These are phyloP conservation scores for Cryptoblepharus egeriae DNA, from an alignment of 2,797 vertebrate genomes.

Conservation along the genomic window DNA sequence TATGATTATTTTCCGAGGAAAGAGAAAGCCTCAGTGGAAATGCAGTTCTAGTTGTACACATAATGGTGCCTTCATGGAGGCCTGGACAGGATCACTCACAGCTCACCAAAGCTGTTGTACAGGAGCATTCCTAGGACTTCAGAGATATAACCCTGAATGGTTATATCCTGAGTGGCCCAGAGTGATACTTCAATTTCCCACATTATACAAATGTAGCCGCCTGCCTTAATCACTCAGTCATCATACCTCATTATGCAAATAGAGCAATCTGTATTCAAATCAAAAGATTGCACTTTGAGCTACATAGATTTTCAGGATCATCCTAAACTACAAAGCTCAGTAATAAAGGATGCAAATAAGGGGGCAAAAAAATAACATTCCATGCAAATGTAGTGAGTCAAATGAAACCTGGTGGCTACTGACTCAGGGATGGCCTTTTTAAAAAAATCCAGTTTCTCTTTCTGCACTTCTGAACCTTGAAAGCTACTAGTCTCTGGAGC, in stretches of 20 bases:
- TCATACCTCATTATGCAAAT: constrained; percentile 16
- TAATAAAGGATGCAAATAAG: constrained; percentile 6
- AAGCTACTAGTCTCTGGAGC: not conserved
- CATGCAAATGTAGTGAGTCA: not conserved
- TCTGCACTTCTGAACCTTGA: not conserved
- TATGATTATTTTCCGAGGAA: no score
- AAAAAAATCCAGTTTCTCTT: not conserved
- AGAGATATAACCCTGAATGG: not conserved
- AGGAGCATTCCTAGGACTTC: not conserved
- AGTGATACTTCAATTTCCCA: constrained; percentile 22
- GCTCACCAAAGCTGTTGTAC: not conserved
- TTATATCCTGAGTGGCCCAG: constrained; percentile 21
- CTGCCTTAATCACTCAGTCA: constrained; percentile 13
- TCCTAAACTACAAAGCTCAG: constrained; percentile 21
- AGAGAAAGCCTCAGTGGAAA: not conserved
- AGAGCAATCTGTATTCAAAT: constrained; percentile 14
- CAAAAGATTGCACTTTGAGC: constrained; percentile 26
- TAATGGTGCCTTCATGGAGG: not conserved
- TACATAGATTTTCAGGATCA: not conserved
- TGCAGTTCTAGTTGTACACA: not conserved
- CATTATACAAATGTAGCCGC: not conserved
- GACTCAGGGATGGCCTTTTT: not conserved
- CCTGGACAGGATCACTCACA: not conserved
- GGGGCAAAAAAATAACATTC: not conserved
- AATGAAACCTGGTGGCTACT: not conserved